phyloP scores from a whole-genome alignment of 2,888 invertebrate species.

The Apotomis capreana region DNA sequence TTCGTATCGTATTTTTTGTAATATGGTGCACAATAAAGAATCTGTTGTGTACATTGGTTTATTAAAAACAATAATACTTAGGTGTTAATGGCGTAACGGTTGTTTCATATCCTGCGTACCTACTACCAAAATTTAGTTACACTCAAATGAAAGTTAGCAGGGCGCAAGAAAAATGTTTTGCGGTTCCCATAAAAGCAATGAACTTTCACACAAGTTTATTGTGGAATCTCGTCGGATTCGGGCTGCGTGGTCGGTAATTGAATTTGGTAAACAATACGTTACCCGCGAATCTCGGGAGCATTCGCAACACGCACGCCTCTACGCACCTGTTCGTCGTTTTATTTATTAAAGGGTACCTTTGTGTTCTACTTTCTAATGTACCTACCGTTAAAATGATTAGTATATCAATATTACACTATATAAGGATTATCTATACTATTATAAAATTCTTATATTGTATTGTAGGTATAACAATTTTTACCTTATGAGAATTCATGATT shows the following conservation, averaged over 20 bases:
- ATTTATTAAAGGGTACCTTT: constrained; percentile 48
- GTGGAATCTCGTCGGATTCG: constrained; percentile 64
- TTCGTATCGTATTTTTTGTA: too few relatives aligned
- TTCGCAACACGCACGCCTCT: constrained; percentile 61
- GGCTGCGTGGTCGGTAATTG: constrained; percentile 53
- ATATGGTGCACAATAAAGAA: too few relatives aligned
- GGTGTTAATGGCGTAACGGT: neutral
- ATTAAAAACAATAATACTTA: too few relatives aligned
- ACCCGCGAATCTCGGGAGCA: constrained; percentile 58
- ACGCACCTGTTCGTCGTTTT: constrained; percentile 66
- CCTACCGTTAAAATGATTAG: too few relatives aligned
- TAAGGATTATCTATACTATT: too few relatives aligned
- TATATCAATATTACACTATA: too few relatives aligned
- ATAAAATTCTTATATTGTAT: too few relatives aligned
- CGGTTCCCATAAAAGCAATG: constrained; percentile 72
- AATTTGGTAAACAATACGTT: constrained; percentile 68
- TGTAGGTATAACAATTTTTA: too few relatives aligned
- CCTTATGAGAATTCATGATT: too few relatives aligned
- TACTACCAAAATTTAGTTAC: constrained; percentile 19
- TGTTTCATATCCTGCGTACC: neutral
- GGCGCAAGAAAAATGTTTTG: constrained; percentile 52
- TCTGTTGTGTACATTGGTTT: too few relatives aligned
- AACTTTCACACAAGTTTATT: constrained; percentile 76
- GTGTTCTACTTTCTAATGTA: too few relatives aligned
- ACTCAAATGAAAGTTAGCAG: constrained; percentile 32